Conservation (phyloP, 2,797 vertebrate species). For the Macrochelys suwanniensis region DNA sequence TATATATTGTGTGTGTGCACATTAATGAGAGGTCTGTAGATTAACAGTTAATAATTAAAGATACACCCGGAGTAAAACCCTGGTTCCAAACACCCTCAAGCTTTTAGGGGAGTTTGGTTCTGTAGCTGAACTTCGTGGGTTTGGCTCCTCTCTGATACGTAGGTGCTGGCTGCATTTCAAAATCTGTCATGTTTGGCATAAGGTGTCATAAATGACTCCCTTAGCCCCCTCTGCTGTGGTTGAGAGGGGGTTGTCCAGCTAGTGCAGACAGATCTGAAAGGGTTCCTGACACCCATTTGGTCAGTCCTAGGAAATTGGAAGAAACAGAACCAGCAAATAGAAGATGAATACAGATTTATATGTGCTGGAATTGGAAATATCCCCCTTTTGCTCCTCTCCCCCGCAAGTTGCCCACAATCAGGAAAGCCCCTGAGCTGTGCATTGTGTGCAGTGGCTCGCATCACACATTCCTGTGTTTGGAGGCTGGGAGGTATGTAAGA, state of each 20-base stretch:
- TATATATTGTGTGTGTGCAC: background rate
- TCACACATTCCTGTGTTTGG: background rate
- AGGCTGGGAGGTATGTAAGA: background rate
- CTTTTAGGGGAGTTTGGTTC: background rate
- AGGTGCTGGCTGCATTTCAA: background rate
- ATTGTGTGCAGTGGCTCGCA: background rate
- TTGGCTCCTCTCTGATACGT: background rate
- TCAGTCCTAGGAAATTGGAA: background rate
- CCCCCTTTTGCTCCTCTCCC: too few relatives aligned
- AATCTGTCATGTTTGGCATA: background rate
- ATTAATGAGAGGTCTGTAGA: rapidly evolving
- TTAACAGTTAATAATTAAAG: background rate
- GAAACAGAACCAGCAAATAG: background rate
- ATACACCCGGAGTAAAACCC: background rate
- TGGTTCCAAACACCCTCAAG: background rate
- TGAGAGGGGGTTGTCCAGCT: background rate
- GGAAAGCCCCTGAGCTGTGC: background rate
- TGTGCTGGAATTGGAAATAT: background rate
- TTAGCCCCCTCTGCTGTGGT: rapidly evolving
- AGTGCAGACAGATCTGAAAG: background rate
- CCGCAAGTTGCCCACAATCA: background rate
- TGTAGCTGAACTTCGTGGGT: background rate
- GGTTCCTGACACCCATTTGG: background rate
- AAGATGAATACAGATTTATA: background rate
- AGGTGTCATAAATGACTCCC: rapidly evolving